These are phyloP conservation scores for Pediacus dermestoides DNA, from an alignment of 2,888 invertebrate genomes.

Conservation along the genomic window DNA sequence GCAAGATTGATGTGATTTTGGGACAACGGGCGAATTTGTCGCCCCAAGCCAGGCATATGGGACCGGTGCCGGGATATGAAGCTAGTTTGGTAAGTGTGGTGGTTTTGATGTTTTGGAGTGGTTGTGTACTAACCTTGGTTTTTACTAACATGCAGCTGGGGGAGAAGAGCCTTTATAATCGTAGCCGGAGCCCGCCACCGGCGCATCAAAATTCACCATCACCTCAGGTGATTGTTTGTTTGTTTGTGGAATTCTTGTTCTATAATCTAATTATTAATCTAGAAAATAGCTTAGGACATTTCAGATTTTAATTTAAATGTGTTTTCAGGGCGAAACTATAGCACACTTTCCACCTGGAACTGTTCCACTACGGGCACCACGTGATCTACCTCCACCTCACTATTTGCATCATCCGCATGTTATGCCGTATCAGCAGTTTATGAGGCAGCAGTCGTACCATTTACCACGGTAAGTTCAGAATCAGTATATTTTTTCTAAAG, in stretches of 20 bases:
- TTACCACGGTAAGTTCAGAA: slow-evolving; percentile 39
- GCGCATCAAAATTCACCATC: slow-evolving; percentile 79
- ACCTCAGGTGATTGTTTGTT: slow-evolving; percentile 68
- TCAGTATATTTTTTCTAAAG: no score
- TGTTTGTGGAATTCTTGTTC: not conserved
- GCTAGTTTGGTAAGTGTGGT: slow-evolving; percentile 65
- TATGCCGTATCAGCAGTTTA: slow-evolving; percentile 56
- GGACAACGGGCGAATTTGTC: slow-evolving; percentile 49
- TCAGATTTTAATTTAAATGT: slow-evolving; percentile 13
- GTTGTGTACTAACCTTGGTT: not conserved
- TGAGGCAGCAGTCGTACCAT: slow-evolving; percentile 49
- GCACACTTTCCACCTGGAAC: slow-evolving; percentile 52
- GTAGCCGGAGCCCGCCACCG: slow-evolving; percentile 73
- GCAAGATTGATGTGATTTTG: slow-evolving; percentile 56
- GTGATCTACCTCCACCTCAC: slow-evolving; percentile 52
- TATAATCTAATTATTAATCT: not conserved
- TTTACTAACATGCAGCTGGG: slow-evolving; percentile 53
- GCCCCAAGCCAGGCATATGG: slow-evolving; percentile 55
- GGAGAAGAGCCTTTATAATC: slow-evolving; percentile 44
- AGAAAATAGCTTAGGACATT: not conserved
- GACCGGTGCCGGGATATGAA: slow-evolving; percentile 61
- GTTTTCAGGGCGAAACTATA: slow-evolving; percentile 56
- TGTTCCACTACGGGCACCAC: slow-evolving; percentile 41
- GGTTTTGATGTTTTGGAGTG: not conserved
- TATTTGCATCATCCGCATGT: slow-evolving; percentile 55